A percentile compares a stretch with the other conserved stretches of the same genome.
Evolutionary conservation across 2,888 invertebrate genomes (phyloP).

Genomic region (Dermolepida albohirtum): DNA sequence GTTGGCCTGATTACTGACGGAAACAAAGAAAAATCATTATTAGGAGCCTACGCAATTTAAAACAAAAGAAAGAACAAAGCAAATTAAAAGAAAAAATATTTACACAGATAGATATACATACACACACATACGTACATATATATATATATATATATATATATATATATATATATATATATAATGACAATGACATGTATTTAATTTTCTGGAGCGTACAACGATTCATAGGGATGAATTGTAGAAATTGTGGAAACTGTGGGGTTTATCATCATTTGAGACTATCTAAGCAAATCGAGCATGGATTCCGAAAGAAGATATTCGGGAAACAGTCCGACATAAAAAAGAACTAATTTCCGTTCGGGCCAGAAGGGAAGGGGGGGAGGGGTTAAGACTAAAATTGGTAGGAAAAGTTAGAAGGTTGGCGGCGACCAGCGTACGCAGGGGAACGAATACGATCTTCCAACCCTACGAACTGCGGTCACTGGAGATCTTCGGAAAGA

Average conservation of each 20-base stretch:
- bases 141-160: not conserved
- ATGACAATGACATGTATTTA: conserved; percentile 25
- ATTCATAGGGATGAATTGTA: conserved; percentile 30
- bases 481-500: conserved; percentile 58
- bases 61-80: conserved; percentile 3
- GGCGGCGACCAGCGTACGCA: conserved; percentile 43
- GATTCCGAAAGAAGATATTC: conserved; percentile 59
- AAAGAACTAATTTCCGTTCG: conserved; percentile 63
- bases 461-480: conserved; percentile 58
- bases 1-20: not conserved
- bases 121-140: not conserved
- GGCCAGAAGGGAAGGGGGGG: conserved; percentile 50
- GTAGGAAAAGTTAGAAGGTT: conserved; percentile 54
- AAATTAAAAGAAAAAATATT: not conserved
- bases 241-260: conserved; percentile 35
- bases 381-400: conserved; percentile 59
- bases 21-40: not conserved
- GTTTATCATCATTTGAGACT: conserved; percentile 57
- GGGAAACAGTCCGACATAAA: conserved; percentile 61
- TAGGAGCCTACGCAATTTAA: conserved; percentile 15
- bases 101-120: not conserved
- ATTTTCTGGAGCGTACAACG: conserved; percentile 32
- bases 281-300: conserved; percentile 61
- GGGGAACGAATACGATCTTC: conserved; percentile 51
- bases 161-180: not conserved